These are phyloP conservation scores for Takifugu rubripes DNA, from an alignment of 2,797 vertebrate species.

Conservation along the genomic window DNA sequence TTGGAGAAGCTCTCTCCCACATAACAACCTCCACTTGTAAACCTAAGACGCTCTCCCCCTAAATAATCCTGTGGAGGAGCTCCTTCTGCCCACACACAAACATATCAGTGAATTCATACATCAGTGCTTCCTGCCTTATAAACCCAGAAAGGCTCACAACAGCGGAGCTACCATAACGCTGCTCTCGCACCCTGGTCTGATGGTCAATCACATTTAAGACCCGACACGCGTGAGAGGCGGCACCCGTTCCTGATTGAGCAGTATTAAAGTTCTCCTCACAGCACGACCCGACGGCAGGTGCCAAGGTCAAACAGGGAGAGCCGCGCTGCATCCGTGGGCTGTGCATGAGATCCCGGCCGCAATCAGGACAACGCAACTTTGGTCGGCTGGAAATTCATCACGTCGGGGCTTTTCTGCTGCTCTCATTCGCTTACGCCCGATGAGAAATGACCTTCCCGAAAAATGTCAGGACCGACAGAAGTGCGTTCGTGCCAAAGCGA, in stretches of 20 bases:
- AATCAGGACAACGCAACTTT: slow-evolving; percentile 35
- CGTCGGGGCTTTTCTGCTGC: slow-evolving; percentile 40
- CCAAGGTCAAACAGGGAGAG: slow-evolving; percentile 47
- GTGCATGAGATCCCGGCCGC: slow-evolving; percentile 1
- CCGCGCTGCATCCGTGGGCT: slow-evolving; percentile 6
- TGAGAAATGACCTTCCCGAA: slow-evolving; percentile 55
- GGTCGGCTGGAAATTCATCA: slow-evolving; percentile 34
- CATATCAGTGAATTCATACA: slow-evolving; percentile 1
- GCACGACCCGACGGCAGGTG: slow-evolving; percentile 23
- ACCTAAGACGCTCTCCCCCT: slow-evolving; percentile 23
- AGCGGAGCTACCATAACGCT: too few species aligned
- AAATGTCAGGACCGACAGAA: slow-evolving; percentile 48
- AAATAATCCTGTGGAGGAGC: slow-evolving; percentile 9
- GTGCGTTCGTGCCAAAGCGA: slow-evolving; percentile 37
- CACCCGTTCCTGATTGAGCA: slow-evolving; percentile 10
- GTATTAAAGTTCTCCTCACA: slow-evolving; percentile 15
- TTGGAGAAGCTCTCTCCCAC: slow-evolving; percentile 12
- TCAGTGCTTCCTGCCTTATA: not conserved
- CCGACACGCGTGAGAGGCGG: slow-evolving; percentile 11
- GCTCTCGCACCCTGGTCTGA: slow-evolving; percentile 1
- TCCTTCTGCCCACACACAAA: slow-evolving; percentile 5
- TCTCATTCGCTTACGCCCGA: slow-evolving; percentile 45
- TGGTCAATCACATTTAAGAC: slow-evolving; percentile 7
- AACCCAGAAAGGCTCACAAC: too few species aligned
- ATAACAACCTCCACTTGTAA: slow-evolving; percentile 35